Percentiles rank a stretch among this genome's conserved stretches.
Conservation (phyloP, 1,140 invertebrate genomes). For the Aphaenogaster floridana region DNA sequence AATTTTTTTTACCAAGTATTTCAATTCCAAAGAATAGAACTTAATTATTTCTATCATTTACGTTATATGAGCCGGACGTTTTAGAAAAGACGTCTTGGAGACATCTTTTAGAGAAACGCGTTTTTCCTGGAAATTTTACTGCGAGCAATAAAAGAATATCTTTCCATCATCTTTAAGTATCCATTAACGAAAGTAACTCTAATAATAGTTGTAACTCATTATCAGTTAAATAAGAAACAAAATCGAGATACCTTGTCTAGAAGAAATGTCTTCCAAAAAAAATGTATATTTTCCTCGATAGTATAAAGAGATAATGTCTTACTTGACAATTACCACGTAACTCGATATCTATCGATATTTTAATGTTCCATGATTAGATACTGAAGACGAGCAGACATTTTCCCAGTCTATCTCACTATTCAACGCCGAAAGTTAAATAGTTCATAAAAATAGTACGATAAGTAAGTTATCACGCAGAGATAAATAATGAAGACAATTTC, state of each 20-base stretch:
- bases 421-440: not conserved
- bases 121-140: not conserved
- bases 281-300: not conserved
- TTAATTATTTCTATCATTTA: not conserved
- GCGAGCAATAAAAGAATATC: not conserved
- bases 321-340: constrained; percentile 35
- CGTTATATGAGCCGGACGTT: not conserved
- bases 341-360: constrained; percentile 23
- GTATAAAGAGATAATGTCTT: not conserved
- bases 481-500: not conserved
- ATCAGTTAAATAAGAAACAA: not conserved
- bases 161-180: not conserved
- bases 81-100: not conserved
- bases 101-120: not conserved
- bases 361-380: constrained; percentile 61
- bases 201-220: not conserved
- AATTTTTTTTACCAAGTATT: no score
- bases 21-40: no score
- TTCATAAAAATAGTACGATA: not conserved
- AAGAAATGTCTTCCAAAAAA: not conserved
- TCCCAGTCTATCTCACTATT: not conserved
- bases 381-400: not conserved
- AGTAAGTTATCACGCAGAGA: constrained; percentile 17
- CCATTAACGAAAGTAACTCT: not conserved
- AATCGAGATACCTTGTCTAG: not conserved